Evolutionary conservation across 2,797 vertebrate species (phyloP), one percentile per base, ranked within the genome.

Genomic region (Melanotaenia parkinsoni): DNA sequence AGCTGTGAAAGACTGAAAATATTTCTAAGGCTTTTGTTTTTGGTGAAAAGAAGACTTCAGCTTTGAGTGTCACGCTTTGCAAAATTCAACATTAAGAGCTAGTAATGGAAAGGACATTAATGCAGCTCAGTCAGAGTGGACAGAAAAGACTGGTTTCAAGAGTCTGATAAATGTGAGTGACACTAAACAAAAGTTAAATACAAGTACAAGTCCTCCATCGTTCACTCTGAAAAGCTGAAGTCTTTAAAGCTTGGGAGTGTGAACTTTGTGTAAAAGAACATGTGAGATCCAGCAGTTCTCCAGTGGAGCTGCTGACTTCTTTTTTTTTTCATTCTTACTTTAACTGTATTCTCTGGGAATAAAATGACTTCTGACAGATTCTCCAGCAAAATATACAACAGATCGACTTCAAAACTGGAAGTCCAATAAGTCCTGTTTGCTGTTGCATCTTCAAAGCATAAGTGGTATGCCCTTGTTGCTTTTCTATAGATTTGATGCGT

Each of bases 391-490:
- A 40, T 40, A 40, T 62, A 74, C 14, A 45, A n/a, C 14, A 74
- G 37, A 20, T 24, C 75, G 63, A 70, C 70, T 80, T 84, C 51
- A 70, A 76, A 80, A 72, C 12, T 0, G 45, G 9, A 73, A 62
- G 76, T 83, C 68, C 60, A 80, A 77, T 80, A 22, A 65, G 26
- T 56, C 30, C n/a, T 64, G 54, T 78, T 70, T 71, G 58, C 57
- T 13, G 20, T 73, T 63, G 67, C 62, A 77, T 82, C 78, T 73
- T 83, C 58, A 86, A 81, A 75, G 70, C 54, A 4, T 67, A 66
- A 40, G 75, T 69, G 80, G 66, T 35, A 28, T 56, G 62, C 67
- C 72, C 81, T 69, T 37, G 45, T 66, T 67, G 73, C 38, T 45
- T 64, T 45, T 18, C 33, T 74, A 81, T 65, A 69, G 74, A 79